Evolutionary conservation across 2,113 vertebrate genomes (phyloP).

Genomic region (Gorsachius goisagi): DNA sequence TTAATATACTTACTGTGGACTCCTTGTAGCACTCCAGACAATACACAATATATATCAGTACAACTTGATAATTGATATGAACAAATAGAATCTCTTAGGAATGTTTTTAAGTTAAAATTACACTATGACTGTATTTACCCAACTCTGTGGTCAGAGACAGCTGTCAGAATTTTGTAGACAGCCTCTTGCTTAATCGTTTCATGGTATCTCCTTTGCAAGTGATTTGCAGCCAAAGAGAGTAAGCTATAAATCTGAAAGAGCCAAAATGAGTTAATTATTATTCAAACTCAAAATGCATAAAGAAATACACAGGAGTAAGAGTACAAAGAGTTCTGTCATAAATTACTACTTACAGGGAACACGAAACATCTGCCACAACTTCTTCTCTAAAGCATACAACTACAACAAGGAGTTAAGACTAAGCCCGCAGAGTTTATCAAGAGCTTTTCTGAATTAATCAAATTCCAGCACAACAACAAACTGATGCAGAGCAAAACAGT

Average conservation of each 20-base stretch:
- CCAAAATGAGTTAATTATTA: background rate
- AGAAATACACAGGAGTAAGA: background rate
- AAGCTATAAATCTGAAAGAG: slow-evolving; percentile 75
- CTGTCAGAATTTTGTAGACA: slow-evolving; percentile 70
- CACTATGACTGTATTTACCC: slow-evolving; percentile 72
- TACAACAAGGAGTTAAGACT: background rate
- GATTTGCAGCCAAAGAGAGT: slow-evolving; percentile 74
- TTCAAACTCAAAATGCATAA: background rate
- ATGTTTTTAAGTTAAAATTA: slow-evolving; percentile 21
- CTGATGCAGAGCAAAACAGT: background rate
- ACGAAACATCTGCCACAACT: background rate
- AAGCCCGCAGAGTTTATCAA: background rate
- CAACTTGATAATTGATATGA: background rate
- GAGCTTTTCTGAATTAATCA: background rate
- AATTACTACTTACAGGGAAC: background rate
- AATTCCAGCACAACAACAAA: background rate
- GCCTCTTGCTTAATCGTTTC: slow-evolving; percentile 69
- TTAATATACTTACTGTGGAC: background rate
- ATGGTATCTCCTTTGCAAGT: slow-evolving; percentile 50
- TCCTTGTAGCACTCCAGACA: background rate
- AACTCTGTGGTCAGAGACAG: slow-evolving; percentile 60
- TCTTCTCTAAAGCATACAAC: background rate
- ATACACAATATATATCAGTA: background rate
- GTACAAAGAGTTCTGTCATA: background rate
- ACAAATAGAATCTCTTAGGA: background rate